Base-by-base conservation (phyloP, 1,140 invertebrate species). In the Saxidomus purpurata region DNA sequence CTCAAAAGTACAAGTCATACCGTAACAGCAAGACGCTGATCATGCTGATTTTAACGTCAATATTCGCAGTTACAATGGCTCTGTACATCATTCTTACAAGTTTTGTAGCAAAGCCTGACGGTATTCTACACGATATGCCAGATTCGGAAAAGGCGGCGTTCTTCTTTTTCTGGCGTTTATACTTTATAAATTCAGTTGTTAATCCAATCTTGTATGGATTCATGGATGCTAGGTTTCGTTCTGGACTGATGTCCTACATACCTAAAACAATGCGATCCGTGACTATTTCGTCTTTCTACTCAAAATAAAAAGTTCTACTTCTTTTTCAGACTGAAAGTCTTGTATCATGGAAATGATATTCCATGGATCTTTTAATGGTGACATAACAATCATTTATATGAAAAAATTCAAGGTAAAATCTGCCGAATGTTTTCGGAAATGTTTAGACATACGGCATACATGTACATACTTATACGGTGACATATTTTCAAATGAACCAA, bases 141-240 rank as follows among this genome's bases (percentile, higher is more conserved):
- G 28, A 31, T 38, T 19, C n/a, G 9, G 17, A 59, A 25, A 82
- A 82, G 59, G n/a, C 55, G 19, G 55, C 36, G 2, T 82, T 61
- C 34, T 82, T 82, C 79, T 82, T 82, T 38, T 82, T 82, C 25
- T 82, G 52, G 79, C 49, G 79, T 0, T 43, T 82, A n/a, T 82
- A 82, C 34, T 82, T 82, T 36, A 38, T 82, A 6, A 82, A 82
- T 38, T 61, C 31, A 28, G 79, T 82, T 22, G 40, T 82, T 22
- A 82, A 82, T 82, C 55, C 79, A 1, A 63, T 82, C 22, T 63
- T 82, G 79, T 82, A 82, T 43, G 79, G 79, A 0, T 59, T 82
- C 22, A 34, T 82, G 19, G 79, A 82, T 40, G 40, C 79, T 19
- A 31, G 79, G 9, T 82, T 82, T 38, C 49, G 79, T 15, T 22